Conservation (phyloP, 2,797 vertebrate genomes). For the Neosalanx taihuensis region DNA sequence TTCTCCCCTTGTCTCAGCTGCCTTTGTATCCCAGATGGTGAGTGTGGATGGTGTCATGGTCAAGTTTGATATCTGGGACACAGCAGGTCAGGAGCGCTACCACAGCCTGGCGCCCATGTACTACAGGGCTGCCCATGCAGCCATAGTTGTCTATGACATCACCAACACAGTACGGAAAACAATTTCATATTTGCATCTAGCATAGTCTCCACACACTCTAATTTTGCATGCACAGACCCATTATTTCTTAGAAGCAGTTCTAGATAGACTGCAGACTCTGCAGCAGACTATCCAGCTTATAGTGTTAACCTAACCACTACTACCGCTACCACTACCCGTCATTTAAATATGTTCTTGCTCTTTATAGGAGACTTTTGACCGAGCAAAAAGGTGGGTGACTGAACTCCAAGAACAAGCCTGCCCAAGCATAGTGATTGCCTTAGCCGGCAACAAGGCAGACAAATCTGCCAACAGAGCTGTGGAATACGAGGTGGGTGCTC, state of each 20-base stretch:
- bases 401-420: conserved; percentile 80
- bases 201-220: not conserved
- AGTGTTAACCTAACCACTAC: not conserved
- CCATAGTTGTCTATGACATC: conserved; percentile 80
- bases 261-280: too few species aligned
- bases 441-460: conserved; percentile 79
- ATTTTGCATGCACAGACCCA: too few species aligned
- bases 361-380: conserved; percentile 74
- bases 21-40: conserved; percentile 78
- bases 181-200: not conserved
- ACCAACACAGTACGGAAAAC: conserved; percentile 72
- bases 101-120: conserved; percentile 82
- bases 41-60: conserved; percentile 80
- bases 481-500: conserved; percentile 71
- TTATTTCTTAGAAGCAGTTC: too few species aligned
- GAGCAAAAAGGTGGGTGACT: conserved; percentile 80
- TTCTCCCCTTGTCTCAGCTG: conserved; percentile 49
- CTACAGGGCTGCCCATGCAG: conserved; percentile 78
- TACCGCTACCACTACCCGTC: not conserved
- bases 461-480: conserved; percentile 77
- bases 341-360: not conserved
- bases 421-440: conserved; percentile 78
- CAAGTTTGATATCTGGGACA: conserved; percentile 82
- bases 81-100: conserved; percentile 79
- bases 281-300: too few species aligned